Conservation (phyloP, 2,888 invertebrate species). For the Phortica magna region DNA sequence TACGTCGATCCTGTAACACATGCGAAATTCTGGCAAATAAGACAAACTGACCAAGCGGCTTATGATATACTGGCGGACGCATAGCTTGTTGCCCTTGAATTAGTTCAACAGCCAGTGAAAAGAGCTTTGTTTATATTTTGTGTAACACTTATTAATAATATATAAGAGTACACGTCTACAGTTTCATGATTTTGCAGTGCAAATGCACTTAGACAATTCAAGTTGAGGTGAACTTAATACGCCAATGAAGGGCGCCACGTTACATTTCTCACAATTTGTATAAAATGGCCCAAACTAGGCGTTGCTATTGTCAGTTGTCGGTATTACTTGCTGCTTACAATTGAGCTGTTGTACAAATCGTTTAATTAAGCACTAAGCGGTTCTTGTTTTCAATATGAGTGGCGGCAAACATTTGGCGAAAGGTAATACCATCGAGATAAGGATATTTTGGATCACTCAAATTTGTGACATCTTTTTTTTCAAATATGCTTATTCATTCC, state of each 20-base stretch:
- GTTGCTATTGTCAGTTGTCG: background rate
- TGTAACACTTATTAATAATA: no score
- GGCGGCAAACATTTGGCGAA: constrained; percentile 65
- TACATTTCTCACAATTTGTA: background rate
- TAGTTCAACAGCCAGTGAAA: background rate
- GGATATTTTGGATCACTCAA: background rate
- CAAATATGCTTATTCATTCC: background rate
- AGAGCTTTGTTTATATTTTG: no score
- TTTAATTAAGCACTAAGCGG: background rate
- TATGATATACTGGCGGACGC: constrained; percentile 55
- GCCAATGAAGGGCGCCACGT: constrained; percentile 7
- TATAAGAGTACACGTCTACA: no score
- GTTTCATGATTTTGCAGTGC: background rate
- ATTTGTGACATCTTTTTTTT: background rate
- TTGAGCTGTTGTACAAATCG: background rate
- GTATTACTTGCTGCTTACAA: background rate
- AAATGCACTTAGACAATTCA: background rate
- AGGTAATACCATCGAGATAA: constrained; percentile 45
- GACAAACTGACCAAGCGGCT: constrained; percentile 80
- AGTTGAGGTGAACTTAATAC: constrained; percentile 10
- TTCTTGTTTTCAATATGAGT: constrained; percentile 56
- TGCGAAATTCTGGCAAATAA: constrained; percentile 80
- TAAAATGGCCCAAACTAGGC: background rate
- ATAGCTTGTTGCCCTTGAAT: background rate
- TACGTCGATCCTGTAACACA: constrained; percentile 85